Conservation (phyloP, 2,797 vertebrate genomes). For the Acridotheres tristis region DNA sequence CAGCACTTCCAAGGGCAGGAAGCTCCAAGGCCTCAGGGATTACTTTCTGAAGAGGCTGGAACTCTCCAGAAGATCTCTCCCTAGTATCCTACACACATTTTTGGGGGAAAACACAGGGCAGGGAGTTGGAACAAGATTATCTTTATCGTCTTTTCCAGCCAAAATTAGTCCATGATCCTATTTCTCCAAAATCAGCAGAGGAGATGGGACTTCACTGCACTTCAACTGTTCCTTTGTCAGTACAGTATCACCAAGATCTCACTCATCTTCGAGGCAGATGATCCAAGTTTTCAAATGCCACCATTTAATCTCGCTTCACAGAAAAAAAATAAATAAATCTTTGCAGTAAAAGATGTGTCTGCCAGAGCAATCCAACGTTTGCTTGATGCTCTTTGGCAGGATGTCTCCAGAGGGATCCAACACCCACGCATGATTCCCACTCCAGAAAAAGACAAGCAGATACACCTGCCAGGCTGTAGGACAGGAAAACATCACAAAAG, state of each 20-base stretch:
- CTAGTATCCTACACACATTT: rapidly evolving
- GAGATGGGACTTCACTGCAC: not conserved
- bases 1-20: not conserved
- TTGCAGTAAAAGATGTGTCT: not conserved
- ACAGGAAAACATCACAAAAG: not conserved
- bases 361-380: not conserved
- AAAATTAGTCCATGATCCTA: not conserved
- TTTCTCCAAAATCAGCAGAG: not conserved
- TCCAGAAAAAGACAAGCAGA: not conserved
- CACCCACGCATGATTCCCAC: not conserved
- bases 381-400: not conserved
- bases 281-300: not conserved
- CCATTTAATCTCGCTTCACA: not conserved
- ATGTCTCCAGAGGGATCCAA: not conserved
- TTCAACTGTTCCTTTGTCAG: not conserved
- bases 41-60: not conserved
- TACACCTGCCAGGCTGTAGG: not conserved
- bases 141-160: not conserved
- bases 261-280: not conserved
- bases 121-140: not conserved
- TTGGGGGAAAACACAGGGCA: not conserved
- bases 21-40: not conserved
- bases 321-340: not conserved
- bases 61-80: not conserved
- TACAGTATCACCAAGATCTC: not conserved